Evolutionary conservation across 1,140 invertebrate genomes (phyloP), one percentile per base, ranked within the genome.

Genomic region (Berghia stephanieae): DNA sequence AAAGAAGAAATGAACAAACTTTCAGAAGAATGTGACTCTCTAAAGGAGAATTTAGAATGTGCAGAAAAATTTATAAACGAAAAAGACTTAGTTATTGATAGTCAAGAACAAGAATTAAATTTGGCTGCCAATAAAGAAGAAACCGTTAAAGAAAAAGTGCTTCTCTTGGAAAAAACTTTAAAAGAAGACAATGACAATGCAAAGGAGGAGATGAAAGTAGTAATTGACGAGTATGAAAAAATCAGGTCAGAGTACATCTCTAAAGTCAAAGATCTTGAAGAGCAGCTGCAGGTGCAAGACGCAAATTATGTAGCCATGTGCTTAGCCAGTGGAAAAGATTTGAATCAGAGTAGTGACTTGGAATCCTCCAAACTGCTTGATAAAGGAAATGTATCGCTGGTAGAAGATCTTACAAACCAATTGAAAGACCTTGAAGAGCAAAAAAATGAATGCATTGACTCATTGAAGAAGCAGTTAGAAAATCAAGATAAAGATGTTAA

Each of bases 161-260:
- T 24, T 24, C 36, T 40, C 42, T 43, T 75, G 52, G 55, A 70
- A 66, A 34, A 42, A 27, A 27, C 52, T 18, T 21, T 69, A 66
- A 70, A 75, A 18, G 73, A 66, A 27, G 75, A 75, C 52, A 68
- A 79, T 40, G 36, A 76, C 21, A 5, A 36, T n/a, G 36, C 76
- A 42, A 79, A 76, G 24, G 67, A 72, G 18, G 68, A 76, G 21
- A 4, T 69, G 18, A 40, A 69, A 69, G 46, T 44, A n/a, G 18
- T 24, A 44, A 8, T 4, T 27, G 66, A 38, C 38, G 66, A 69
- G 8, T 31, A 42, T 69, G 66, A 69, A 24, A 42, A 40, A 42
- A 70, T n/a, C n/a, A n/a, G n/a, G n/a, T n/a, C n/a, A n/a, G n/a
- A n/a, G n/a, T n/a, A n/a, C n/a, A n/a, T n/a, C n/a, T n/a, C n/a